Evolutionary conservation across 2,888 invertebrate genomes (phyloP).

Genomic region (Monoplex corrugatus): DNA sequence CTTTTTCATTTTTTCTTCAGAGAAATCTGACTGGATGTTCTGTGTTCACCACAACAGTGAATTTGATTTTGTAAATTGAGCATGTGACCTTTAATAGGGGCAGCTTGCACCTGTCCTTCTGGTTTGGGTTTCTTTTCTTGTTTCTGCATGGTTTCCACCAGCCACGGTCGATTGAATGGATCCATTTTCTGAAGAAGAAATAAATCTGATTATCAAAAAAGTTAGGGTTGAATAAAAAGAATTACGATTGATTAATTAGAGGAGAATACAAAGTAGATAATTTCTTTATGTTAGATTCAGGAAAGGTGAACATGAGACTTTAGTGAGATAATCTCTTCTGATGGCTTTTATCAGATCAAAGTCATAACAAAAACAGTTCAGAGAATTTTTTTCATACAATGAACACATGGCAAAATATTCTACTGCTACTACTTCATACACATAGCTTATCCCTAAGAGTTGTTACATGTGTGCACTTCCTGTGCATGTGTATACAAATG

Average conservation of each 20-base stretch:
- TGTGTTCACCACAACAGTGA: slow-evolving; percentile 43
- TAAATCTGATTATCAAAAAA: slow-evolving; percentile 30
- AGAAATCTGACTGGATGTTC: not conserved
- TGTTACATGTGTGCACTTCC: too few species aligned
- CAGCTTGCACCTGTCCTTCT: slow-evolving; percentile 52
- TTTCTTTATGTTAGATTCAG: too few species aligned
- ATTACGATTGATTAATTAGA: not conserved
- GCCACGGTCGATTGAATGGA: slow-evolving; percentile 64
- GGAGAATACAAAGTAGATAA: too few species aligned
- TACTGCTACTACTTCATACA: too few species aligned
- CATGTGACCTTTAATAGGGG: slow-evolving; percentile 62
- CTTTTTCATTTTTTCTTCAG: slow-evolving; percentile 8
- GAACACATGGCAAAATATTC: too few species aligned
- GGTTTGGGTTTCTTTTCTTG: slow-evolving; percentile 32
- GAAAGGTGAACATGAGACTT: too few species aligned
- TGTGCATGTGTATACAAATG: too few species aligned
- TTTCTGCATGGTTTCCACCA: slow-evolving; percentile 60
- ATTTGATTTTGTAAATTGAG: slow-evolving; percentile 24
- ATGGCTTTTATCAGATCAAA: too few species aligned
- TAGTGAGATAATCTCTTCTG: too few species aligned
- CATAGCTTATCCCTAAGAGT: too few species aligned
- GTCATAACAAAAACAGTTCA: too few species aligned
- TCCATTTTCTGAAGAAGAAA: slow-evolving; percentile 57
- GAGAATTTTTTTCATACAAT: too few species aligned
- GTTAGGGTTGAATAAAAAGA: not conserved